phyloP scores from a whole-genome alignment of 2,888 invertebrate species.

The Sycophila texana region DNA sequence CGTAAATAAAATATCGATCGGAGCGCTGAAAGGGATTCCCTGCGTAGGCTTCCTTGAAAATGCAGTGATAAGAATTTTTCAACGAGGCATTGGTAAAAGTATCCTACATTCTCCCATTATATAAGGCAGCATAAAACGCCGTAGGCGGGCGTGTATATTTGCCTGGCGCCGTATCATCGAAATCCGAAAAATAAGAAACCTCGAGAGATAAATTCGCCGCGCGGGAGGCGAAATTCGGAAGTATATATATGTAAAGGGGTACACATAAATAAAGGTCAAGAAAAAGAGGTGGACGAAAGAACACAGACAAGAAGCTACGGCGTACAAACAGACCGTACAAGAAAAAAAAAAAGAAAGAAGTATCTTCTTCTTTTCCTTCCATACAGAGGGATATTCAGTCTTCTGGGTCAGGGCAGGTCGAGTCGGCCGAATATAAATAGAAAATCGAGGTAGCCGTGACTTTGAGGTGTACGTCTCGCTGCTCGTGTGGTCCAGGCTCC shows the following conservation, averaged over 20 bases:
- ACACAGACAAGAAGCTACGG: no score
- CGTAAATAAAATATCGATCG: slow-evolving; percentile 30
- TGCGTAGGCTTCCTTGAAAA: slow-evolving; percentile 17
- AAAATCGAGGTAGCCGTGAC: slow-evolving; percentile 14
- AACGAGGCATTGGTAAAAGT: not conserved
- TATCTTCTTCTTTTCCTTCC: no score
- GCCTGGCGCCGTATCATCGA: slow-evolving; percentile 2
- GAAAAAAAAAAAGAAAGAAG: not conserved
- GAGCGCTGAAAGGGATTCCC: slow-evolving; percentile 9
- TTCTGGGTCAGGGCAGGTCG: not conserved
- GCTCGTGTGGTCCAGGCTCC: slow-evolving; percentile 31
- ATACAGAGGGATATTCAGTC: no score
- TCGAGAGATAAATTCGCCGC: not conserved
- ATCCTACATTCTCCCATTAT: not conserved
- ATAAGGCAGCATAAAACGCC: not conserved
- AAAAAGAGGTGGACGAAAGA: no score
- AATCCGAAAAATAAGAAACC: slow-evolving; percentile 25
- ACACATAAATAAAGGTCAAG: no score
- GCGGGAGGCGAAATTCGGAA: no score
- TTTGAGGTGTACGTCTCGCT: slow-evolving; percentile 28
- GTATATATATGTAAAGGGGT: no score
- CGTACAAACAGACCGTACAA: no score
- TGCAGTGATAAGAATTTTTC: slow-evolving; percentile 11
- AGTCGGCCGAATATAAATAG: slow-evolving; percentile 3
- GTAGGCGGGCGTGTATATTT: not conserved